Evolutionary conservation across 2,888 invertebrate genomes (phyloP).

Genomic region (Agrotis exclamationis): DNA sequence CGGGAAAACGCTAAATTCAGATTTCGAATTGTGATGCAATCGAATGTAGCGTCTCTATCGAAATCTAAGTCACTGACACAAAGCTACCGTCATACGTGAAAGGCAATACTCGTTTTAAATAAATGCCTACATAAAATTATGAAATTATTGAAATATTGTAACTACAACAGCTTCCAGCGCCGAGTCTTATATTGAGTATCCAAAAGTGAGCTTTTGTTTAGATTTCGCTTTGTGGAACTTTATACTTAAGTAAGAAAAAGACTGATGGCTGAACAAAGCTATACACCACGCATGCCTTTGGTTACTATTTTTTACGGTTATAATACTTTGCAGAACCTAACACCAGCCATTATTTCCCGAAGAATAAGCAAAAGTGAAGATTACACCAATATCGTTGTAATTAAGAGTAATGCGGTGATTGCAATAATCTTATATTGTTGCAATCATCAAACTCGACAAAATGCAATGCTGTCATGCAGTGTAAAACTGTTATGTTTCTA

Average conservation of each 20-base stretch:
- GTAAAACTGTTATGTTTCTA: background rate
- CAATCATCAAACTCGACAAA: background rate
- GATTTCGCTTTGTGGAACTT: background rate
- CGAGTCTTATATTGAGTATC: background rate
- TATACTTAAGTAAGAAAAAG: too few relatives aligned
- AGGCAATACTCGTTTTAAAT: background rate
- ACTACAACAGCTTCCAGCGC: background rate
- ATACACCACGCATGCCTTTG: too few relatives aligned
- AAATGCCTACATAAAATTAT: background rate
- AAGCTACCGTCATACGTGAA: too few relatives aligned
- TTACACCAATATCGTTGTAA: background rate
- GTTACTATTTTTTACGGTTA: too few relatives aligned
- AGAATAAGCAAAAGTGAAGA: too few relatives aligned
- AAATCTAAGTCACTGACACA: background rate
- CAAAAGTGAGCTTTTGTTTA: background rate
- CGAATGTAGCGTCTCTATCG: too few relatives aligned
- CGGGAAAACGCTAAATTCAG: background rate
- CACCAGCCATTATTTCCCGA: background rate
- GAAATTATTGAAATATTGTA: background rate
- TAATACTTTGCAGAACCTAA: too few relatives aligned
- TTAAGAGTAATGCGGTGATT: background rate
- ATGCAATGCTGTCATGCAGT: background rate
- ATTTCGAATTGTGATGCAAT: conserved; percentile 1
- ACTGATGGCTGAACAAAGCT: too few relatives aligned
- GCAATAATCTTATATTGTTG: background rate